Conservation (phyloP, 2,113 vertebrate species). For the Semnornis frantzii region DNA sequence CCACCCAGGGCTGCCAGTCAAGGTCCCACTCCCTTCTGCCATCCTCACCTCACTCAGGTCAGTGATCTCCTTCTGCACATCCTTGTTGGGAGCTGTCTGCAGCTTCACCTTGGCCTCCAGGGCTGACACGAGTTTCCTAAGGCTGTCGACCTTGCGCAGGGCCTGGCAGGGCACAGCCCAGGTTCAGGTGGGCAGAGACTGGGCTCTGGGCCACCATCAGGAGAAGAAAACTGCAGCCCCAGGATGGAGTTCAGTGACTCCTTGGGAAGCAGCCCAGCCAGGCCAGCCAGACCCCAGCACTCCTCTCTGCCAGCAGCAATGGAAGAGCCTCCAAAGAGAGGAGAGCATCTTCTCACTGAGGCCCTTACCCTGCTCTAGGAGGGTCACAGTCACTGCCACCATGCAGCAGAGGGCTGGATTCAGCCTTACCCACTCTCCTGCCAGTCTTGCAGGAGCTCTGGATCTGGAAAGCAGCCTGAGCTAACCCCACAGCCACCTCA, state of each 20-base stretch:
- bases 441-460: background rate
- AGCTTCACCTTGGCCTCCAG: slow-evolving; percentile 89
- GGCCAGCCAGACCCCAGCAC: background rate
- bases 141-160: slow-evolving; percentile 88
- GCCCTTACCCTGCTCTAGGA: background rate
- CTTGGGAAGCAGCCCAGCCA: background rate
- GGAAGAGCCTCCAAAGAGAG: background rate
- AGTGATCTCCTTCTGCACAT: slow-evolving; percentile 91
- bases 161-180: slow-evolving; percentile 74
- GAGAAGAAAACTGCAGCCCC: background rate
- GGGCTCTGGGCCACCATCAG: background rate
- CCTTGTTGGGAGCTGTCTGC: slow-evolving; percentile 92
- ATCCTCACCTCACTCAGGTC: slow-evolving; percentile 89
- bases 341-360: background rate
- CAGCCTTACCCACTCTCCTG: background rate
- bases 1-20: background rate
- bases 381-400: background rate
- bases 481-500: background rate
- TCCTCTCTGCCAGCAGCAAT: background rate
- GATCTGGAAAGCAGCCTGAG: background rate
- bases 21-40: background rate
- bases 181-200: background rate
- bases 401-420: background rate
- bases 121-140: slow-evolving; percentile 78
- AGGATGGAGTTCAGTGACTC: background rate